phyloP scores from a whole-genome alignment of 2,113 vertebrate genomes.

The Petaurus breviceps region DNA sequence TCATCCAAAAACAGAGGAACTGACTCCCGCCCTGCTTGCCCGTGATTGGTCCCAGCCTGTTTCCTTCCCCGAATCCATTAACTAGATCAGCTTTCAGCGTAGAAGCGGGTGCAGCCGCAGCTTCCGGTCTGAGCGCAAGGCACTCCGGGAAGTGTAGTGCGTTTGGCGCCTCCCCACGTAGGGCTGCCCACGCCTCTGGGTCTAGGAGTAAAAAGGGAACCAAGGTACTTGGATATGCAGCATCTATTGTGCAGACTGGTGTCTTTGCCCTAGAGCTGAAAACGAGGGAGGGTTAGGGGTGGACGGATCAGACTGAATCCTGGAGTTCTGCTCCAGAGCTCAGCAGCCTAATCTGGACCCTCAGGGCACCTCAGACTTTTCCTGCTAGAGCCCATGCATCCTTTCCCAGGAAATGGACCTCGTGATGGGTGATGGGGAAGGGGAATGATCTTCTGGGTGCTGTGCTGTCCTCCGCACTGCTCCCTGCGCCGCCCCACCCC shows the following conservation, averaged over 20 bases:
- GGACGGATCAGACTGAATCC: neutral
- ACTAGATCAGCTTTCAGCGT: neutral
- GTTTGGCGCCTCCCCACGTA: fast-evolving
- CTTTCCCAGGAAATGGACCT: neutral
- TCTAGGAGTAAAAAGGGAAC: neutral
- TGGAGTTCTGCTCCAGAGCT: neutral
- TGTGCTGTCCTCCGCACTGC: no score
- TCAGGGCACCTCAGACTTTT: no score
- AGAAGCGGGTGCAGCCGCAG: fast-evolving
- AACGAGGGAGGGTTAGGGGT: neutral
- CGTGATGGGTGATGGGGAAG: neutral
- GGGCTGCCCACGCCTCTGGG: no score
- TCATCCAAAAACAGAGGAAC: neutral
- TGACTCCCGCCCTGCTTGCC: no score
- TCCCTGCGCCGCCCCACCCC: no score
- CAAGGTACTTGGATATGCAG: neutral
- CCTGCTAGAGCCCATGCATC: neutral
- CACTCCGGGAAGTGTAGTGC: neutral
- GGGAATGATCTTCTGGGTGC: no score
- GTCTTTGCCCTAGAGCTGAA: neutral
- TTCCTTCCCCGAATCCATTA: fast-evolving
- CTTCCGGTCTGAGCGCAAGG: neutral
- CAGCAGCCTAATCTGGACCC: neutral
- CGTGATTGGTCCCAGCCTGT: neutral
- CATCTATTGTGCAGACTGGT: neutral